A percentile compares a stretch with the other conserved stretches of the same genome.
phyloP scores from a whole-genome alignment of 2,797 vertebrate species.

The Naso thynnoides region DNA sequence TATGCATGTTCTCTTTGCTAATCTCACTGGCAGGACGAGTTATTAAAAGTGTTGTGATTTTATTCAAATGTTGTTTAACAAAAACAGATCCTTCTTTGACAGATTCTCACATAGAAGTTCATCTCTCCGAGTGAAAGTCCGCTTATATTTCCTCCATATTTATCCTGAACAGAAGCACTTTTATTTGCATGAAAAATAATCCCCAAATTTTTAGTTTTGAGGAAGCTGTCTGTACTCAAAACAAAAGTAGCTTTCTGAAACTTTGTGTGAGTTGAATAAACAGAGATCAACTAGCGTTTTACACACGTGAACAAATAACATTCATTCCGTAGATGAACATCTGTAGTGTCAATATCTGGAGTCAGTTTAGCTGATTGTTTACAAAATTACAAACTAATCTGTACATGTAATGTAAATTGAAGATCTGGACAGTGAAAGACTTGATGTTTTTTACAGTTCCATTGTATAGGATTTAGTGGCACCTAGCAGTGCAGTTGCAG shows the following conservation, averaged over 20 bases:
- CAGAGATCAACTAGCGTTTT: neutral
- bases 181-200: neutral
- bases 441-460: too few relatives aligned
- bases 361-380: neutral
- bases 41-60: constrained; percentile 4
- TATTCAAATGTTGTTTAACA: neutral
- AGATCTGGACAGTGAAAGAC: neutral
- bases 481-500: too few relatives aligned
- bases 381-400: neutral
- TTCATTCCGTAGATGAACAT: neutral
- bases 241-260: neutral
- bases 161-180: neutral
- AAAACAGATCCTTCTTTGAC: neutral
- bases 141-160: neutral
- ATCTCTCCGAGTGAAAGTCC: neutral
- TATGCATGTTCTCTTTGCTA: too few relatives aligned
- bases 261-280: neutral
- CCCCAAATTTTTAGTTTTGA: neutral
- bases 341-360: neutral
- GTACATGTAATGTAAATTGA: neutral
- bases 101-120: constrained; percentile 1
- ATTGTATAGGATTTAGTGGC: too few relatives aligned
- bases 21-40: neutral
- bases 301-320: neutral
- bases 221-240: neutral